Conservation (phyloP, 1,140 invertebrate species). For the silkworm (Bombyx mori) region ASM3026992v2 NC_085124.1:2751501-2752000, state of each 20-base stretch:
- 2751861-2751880: background rate
- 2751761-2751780: too few species aligned
- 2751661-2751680: background rate
- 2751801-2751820: too few species aligned
- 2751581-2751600: background rate
- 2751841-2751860: background rate
- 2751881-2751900: background rate
- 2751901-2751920: too few species aligned
- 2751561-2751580: background rate
- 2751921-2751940: too few species aligned
- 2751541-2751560: constrained; percentile 38
- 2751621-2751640: background rate
- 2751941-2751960: too few species aligned
- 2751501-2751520: constrained; percentile 27
- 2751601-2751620: background rate
- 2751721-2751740: too few species aligned
- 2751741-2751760: too few species aligned
- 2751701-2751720: too few species aligned
- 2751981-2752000: too few species aligned
- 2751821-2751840: background rate
- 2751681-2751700: background rate
- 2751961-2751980: too few species aligned
- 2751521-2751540: constrained; percentile 29
- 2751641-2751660: background rate
- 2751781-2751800: too few species aligned